Percentiles rank a stretch among this genome's conserved stretches.
These are phyloP conservation scores for Watsonalla binaria DNA, from an alignment of 2,888 invertebrate species.

Conservation along the genomic window DNA sequence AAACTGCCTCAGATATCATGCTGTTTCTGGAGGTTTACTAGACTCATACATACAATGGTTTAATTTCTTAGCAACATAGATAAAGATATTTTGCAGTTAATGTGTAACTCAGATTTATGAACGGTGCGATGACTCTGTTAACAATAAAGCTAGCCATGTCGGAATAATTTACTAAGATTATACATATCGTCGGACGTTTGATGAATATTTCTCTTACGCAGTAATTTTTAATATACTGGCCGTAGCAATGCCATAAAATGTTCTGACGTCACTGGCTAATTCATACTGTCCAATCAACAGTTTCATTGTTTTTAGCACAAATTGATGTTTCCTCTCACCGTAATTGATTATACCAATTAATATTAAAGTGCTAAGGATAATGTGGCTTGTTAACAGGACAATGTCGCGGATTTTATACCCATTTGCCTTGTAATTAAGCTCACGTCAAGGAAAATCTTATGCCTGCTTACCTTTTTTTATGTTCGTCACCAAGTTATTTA, in stretches of 20 bases:
- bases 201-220: neutral
- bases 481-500: too few species aligned
- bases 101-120: too few species aligned
- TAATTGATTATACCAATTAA: neutral
- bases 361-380: neutral
- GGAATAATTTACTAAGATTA: neutral
- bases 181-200: neutral
- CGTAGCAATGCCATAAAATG: neutral
- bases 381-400: neutral
- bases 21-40: too few species aligned
- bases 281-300: constrained; percentile 19
- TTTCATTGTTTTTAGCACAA: constrained; percentile 19
- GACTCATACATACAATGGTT: too few species aligned
- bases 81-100: too few species aligned
- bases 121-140: too few species aligned
- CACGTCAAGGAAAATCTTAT: too few species aligned
- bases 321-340: constrained; percentile 23
- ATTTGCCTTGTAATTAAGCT: too few species aligned
- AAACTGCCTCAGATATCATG: too few species aligned
- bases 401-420: neutral
- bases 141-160: neutral
- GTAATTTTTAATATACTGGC: neutral
- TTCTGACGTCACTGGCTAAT: constrained; percentile 18
- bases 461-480: too few species aligned
- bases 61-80: too few species aligned